A percentile compares a stretch with the other conserved stretches of the same genome.
phyloP scores from a whole-genome alignment of 2,113 vertebrate species.

The Glaucomys volans region DNA sequence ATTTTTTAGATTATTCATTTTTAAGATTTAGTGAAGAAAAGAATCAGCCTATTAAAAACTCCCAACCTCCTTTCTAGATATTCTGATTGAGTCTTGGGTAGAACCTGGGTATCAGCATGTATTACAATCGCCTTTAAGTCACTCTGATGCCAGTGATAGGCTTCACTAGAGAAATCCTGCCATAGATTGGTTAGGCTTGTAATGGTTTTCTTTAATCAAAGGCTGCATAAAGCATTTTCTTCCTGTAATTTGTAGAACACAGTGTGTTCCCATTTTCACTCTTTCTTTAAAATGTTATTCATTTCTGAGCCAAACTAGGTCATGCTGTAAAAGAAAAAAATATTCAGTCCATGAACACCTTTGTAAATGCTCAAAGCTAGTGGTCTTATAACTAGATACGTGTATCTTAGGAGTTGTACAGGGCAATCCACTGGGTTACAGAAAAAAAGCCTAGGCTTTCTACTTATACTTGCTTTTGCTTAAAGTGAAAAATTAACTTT shows the following conservation, averaged over 20 bases:
- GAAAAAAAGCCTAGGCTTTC: not conserved
- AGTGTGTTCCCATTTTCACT: constrained; percentile 18
- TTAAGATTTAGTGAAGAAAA: constrained; percentile 11
- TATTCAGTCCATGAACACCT: not conserved
- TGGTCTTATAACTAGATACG: not conserved
- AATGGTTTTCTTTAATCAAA: not conserved
- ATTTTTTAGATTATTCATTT: not conserved
- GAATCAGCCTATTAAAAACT: not conserved
- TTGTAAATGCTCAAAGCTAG: not conserved
- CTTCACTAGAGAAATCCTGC: not conserved
- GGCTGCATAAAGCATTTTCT: not conserved
- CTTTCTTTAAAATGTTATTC: constrained; percentile 32
- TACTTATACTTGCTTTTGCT: constrained; percentile 22
- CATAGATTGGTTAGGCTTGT: not conserved
- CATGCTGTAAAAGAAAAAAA: constrained; percentile 7
- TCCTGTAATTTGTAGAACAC: constrained; percentile 34
- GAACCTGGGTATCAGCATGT: not conserved
- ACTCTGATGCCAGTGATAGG: not conserved
- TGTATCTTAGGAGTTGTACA: not conserved
- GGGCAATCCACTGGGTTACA: not conserved
- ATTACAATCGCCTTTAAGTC: no score
- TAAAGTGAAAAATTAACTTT: constrained; percentile 14
- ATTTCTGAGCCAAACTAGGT: constrained; percentile 53
- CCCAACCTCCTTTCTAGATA: not conserved
- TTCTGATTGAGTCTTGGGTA: not conserved